These are phyloP conservation scores for Macrotrachela quadricornifera DNA, from an alignment of 1,140 invertebrate species.

Conservation along the genomic window DNA sequence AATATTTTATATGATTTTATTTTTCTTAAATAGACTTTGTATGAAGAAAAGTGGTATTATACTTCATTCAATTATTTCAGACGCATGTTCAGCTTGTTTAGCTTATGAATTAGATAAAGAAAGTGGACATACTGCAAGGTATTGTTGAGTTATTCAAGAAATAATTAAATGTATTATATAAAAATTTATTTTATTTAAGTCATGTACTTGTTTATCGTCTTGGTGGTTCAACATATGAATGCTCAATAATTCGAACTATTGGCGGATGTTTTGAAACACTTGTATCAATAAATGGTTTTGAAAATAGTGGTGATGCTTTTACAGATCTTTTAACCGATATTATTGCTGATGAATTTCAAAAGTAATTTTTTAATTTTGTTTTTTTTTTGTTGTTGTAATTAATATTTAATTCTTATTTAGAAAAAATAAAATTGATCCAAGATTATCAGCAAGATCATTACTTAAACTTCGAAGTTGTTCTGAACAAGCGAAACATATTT, in stretches of 20 bases:
- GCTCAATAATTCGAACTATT: neutral
- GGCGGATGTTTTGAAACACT: neutral
- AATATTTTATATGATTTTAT: neutral
- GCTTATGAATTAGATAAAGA: slow-evolving; percentile 7
- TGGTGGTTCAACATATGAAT: slow-evolving; percentile 5
- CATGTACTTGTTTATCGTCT: slow-evolving; percentile 6
- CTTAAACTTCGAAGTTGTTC: slow-evolving; percentile 3
- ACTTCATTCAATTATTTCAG: neutral
- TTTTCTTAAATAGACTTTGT: neutral
- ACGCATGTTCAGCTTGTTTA: slow-evolving; percentile 5
- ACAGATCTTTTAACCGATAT: neutral
- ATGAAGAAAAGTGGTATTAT: slow-evolving; percentile 1
- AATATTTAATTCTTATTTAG: neutral
- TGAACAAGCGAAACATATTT: slow-evolving; percentile 6
- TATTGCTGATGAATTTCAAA: slow-evolving; percentile 6
- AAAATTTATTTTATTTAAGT: neutral
- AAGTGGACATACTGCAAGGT: neutral
- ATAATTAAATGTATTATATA: neutral
- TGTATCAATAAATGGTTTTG: neutral
- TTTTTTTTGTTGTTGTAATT: neutral
- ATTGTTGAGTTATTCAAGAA: neutral
- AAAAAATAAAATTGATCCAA: slow-evolving; percentile 7
- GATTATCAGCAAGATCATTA: neutral
- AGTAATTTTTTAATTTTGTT: neutral
- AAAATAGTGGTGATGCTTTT: slow-evolving; percentile 4